These are phyloP conservation scores for Deroptyus accipitrinus DNA, from an alignment of 2,113 vertebrate species.

Conservation along the genomic window DNA sequence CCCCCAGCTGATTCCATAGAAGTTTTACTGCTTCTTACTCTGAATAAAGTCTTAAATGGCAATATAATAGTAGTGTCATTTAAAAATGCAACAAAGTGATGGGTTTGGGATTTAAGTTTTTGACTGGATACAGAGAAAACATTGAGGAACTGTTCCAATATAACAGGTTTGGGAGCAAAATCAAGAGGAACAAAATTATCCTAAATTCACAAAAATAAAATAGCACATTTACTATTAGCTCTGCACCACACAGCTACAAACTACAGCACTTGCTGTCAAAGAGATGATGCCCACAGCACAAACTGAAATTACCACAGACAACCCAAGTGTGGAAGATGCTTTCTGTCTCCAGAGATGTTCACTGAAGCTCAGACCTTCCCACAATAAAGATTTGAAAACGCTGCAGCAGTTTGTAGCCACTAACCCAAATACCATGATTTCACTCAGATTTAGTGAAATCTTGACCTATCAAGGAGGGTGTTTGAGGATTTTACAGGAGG, in stretches of 20 bases:
- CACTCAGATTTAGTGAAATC: neutral
- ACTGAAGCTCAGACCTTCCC: neutral
- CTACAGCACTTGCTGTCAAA: neutral
- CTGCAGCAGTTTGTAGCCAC: neutral
- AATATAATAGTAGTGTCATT: neutral
- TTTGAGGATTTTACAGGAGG: neutral
- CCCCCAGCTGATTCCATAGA: neutral
- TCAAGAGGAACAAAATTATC: neutral
- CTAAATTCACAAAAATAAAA: neutral
- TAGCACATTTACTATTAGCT: neutral
- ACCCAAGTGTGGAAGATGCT: neutral
- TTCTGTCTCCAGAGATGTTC: neutral
- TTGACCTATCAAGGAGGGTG: neutral
- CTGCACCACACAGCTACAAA: neutral
- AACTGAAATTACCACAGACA: neutral
- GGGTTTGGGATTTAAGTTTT: neutral
- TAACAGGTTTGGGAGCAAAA: neutral
- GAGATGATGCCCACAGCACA: neutral
- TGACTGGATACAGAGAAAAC: neutral
- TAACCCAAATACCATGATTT: neutral
- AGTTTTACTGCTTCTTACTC: neutral
- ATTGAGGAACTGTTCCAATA: neutral
- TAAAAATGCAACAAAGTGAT: neutral
- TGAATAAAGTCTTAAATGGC: neutral
- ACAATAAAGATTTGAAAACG: neutral